Percentiles rank a stretch among this genome's conserved stretches.
Evolutionary conservation across 1,140 invertebrate genomes (phyloP).

Genomic region (Grapholita molesta): DNA sequence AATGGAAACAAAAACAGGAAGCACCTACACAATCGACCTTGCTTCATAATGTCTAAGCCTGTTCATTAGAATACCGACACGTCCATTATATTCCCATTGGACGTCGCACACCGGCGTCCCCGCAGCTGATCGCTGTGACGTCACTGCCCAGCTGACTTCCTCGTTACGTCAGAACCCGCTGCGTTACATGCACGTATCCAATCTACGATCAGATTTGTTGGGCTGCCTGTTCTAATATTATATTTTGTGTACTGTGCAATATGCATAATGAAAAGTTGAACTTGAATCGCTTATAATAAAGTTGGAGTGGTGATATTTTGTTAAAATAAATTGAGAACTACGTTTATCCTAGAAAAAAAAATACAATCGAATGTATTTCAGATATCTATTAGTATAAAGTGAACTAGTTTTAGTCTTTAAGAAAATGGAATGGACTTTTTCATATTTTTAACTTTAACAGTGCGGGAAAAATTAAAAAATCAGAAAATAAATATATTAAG

Average conservation of each 20-base stretch:
- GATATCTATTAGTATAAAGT: too few species aligned
- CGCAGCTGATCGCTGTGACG: background rate
- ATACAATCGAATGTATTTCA: too few species aligned
- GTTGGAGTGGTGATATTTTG: background rate
- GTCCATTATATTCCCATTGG: background rate
- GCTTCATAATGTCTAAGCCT: background rate
- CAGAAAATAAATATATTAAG: too few species aligned
- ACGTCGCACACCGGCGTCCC: background rate
- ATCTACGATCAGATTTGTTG: background rate
- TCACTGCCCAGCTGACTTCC: conserved; percentile 13
- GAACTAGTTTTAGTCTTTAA: too few species aligned
- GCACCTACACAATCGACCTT: background rate
- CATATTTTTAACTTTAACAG: too few species aligned
- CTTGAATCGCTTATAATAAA: background rate
- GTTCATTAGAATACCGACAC: background rate
- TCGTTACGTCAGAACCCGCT: background rate
- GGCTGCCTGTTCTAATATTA: background rate
- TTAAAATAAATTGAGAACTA: background rate
- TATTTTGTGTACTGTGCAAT: background rate
- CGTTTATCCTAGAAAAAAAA: too few species aligned
- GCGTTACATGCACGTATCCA: conserved; percentile 2
- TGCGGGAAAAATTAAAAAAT: too few species aligned
- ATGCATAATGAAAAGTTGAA: background rate
- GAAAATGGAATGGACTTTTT: too few species aligned
- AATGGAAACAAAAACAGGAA: background rate